Conservation (phyloP, 2,113 vertebrate genomes). For the Polyodon spathula region DNA sequence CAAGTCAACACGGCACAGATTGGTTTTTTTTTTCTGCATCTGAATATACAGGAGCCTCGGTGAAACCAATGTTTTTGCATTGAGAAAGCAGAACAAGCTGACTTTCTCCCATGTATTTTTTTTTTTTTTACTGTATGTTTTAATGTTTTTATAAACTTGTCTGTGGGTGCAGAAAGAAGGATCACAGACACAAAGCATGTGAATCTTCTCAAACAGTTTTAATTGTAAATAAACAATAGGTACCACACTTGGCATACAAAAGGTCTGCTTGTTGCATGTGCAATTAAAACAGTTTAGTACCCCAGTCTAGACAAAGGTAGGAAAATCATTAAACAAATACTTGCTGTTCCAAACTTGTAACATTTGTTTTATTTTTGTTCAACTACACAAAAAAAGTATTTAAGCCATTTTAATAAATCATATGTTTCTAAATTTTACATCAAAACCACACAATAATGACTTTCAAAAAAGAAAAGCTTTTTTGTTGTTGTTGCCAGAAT, state of each 20-base stretch:
- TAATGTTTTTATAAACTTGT: no score
- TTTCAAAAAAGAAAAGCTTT: slow-evolving; percentile 68
- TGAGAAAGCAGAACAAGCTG: no score
- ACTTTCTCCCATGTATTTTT: no score
- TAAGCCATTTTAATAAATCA: slow-evolving; percentile 74
- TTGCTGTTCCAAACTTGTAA: slow-evolving; percentile 70
- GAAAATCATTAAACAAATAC: slow-evolving; percentile 72
- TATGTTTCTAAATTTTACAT: slow-evolving; percentile 73
- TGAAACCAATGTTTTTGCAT: no score
- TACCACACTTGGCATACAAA: slow-evolving; percentile 85
- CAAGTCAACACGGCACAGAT: no score
- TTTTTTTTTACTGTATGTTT: no score
- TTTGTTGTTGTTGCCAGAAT: slow-evolving; percentile 40
- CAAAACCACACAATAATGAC: slow-evolving; percentile 69
- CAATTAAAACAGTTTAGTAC: slow-evolving; percentile 78
- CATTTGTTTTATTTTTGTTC: slow-evolving; percentile 69
- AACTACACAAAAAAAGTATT: slow-evolving; percentile 39
- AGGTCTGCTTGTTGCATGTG: slow-evolving; percentile 80
- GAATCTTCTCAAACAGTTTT: slow-evolving; percentile 85
- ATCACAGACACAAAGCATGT: slow-evolving; percentile 14
- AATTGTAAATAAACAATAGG: slow-evolving; percentile 86
- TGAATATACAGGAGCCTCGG: no score
- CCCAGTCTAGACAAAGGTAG: slow-evolving; percentile 64
- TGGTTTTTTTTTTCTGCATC: no score
- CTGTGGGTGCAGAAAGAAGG: background rate